A percentile compares a stretch with the other conserved stretches of the same genome.
These are phyloP conservation scores for Rhombomys opimus DNA, from an alignment of 2,113 vertebrate genomes.

Conservation along the genomic window DNA sequence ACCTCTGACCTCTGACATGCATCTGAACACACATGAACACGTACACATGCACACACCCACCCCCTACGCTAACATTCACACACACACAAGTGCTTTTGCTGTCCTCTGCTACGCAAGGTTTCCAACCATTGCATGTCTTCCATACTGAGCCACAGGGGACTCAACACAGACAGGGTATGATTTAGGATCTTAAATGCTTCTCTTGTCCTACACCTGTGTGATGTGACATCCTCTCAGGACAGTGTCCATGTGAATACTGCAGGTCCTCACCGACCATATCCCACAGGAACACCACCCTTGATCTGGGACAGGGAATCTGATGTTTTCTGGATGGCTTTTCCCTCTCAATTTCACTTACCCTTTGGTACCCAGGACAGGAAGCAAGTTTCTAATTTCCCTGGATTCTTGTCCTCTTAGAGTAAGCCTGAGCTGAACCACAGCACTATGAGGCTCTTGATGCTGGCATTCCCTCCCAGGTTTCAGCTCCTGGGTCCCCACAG, in stretches of 20 bases:
- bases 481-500: accelerated
- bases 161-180: background rate
- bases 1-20: background rate
- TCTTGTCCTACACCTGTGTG: background rate
- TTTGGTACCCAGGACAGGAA: background rate
- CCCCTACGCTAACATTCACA: background rate
- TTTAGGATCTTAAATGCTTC: background rate
- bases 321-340: background rate
- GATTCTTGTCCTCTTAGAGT: background rate
- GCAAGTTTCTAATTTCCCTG: background rate
- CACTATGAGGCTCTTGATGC: background rate
- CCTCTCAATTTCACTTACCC: background rate
- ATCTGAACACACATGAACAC: background rate
- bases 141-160: background rate
- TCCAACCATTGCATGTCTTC: background rate
- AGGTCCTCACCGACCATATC: background rate
- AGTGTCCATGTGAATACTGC: background rate
- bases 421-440: background rate
- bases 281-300: background rate
- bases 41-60: background rate
- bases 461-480: background rate
- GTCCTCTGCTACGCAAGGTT: background rate
- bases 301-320: background rate
- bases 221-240: background rate
- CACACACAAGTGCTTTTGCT: no score